phyloP scores from a whole-genome alignment of 1,140 invertebrate genomes.

The Penaeus japonicus region DNA sequence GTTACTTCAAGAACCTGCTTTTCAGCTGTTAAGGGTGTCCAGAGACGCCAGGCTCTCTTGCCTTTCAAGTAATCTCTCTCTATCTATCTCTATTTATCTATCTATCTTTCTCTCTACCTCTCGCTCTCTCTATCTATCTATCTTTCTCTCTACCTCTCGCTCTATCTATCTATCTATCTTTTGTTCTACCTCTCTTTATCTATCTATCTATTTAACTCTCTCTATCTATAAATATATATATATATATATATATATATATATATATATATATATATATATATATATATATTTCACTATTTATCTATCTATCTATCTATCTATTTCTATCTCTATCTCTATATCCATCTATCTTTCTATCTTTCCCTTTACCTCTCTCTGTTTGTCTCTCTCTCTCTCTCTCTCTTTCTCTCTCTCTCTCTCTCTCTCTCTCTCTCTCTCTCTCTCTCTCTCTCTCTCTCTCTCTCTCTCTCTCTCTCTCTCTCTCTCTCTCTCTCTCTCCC shows the following conservation, averaged over 20 bases:
- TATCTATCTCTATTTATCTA: too few species aligned
- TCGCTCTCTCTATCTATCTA: too few species aligned
- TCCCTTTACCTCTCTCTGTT: background rate
- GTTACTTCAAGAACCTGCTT: too few species aligned
- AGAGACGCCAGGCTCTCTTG: too few species aligned
- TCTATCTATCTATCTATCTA: background rate
- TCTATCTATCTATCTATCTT: too few species aligned
- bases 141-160: too few species aligned
- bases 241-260: background rate
- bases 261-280: background rate
- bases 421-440: background rate
- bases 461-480: background rate
- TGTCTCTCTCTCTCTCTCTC: background rate
- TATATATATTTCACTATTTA: background rate
- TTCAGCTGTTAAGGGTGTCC: too few species aligned
- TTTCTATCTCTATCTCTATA: background rate
- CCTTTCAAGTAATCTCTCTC: too few species aligned
- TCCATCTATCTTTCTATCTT: background rate
- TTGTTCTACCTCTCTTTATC: too few species aligned
- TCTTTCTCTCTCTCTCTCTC: background rate
- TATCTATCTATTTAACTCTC: too few species aligned
- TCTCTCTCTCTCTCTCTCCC: background rate
- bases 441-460: background rate
- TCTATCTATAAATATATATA: conserved; percentile 1
- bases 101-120: too few species aligned